Conservation (phyloP, 2,888 invertebrate species). For the Rotaria socialis region DNA sequence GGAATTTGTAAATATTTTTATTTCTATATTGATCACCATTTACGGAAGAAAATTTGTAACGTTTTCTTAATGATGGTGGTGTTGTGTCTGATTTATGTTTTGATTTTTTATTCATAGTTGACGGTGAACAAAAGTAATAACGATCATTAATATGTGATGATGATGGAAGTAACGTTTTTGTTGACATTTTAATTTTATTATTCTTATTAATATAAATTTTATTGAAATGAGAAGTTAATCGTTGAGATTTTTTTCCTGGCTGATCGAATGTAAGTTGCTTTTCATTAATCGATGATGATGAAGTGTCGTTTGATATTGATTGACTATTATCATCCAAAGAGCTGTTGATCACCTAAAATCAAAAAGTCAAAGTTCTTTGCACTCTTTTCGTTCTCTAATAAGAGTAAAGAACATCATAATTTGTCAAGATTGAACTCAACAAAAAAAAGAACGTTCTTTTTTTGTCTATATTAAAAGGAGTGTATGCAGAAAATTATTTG, state of each 20-base stretch:
- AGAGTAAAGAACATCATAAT: no score
- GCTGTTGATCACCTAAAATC: neutral
- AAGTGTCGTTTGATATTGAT: neutral
- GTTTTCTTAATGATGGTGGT: slow-evolving; percentile 18
- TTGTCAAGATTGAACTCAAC: no score
- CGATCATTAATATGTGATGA: slow-evolving; percentile 9
- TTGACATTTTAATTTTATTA: no score
- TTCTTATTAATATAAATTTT: neutral
- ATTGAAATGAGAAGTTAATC: neutral
- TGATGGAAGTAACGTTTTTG: neutral
- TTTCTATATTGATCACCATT: neutral
- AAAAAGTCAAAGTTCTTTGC: no score
- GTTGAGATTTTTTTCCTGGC: neutral
- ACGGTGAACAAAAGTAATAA: neutral
- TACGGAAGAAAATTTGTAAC: neutral
- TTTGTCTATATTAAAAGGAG: no score
- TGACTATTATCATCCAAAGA: neutral
- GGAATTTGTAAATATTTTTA: neutral
- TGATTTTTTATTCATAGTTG: no score
- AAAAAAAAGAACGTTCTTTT: no score
- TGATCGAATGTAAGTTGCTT: neutral
- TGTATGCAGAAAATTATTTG: no score
- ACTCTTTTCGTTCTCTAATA: no score
- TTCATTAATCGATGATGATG: neutral
- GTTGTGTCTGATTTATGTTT: neutral